Conservation (phyloP, 2,797 vertebrate species). For the Odontamblyopus rebecca region DNA sequence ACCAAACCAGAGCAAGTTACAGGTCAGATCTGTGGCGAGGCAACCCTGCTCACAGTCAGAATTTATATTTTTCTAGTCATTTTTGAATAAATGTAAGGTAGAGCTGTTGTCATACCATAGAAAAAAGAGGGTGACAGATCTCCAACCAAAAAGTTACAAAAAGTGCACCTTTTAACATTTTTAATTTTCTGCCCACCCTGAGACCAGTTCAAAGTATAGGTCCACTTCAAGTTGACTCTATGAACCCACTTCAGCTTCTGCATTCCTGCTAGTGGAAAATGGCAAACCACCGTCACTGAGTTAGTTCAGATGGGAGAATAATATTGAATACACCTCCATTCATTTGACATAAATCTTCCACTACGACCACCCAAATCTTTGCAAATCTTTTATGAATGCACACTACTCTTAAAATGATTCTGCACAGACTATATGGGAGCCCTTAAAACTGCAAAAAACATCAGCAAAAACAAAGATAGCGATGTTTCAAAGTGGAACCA, state of each 20-base stretch:
- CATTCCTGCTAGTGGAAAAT: constrained; percentile 47
- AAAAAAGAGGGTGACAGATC: no score
- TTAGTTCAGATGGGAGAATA: constrained; percentile 32
- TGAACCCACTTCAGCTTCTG: constrained; percentile 29
- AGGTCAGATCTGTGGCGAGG: no score
- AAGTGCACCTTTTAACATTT: no score
- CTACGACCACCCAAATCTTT: constrained; percentile 49
- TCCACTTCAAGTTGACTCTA: constrained; percentile 25
- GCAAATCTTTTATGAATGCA: constrained; percentile 39
- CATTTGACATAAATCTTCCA: constrained; percentile 35
- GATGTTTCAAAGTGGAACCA: constrained; percentile 5
- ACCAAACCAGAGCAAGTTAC: no score
- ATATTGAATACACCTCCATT: constrained; percentile 41
- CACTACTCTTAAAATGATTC: constrained; percentile 7
- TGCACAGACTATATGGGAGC: constrained; percentile 5
- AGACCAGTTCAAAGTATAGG: background rate
- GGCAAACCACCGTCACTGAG: constrained; percentile 50
- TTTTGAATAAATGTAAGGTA: no score
- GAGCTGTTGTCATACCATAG: no score
- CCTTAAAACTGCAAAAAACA: constrained; percentile 8
- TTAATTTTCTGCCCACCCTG: background rate
- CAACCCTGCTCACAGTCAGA: no score
- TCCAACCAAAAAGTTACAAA: no score
- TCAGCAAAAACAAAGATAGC: constrained; percentile 1
- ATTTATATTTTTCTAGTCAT: no score